These are phyloP conservation scores for Dynastes tityus DNA, from an alignment of 2,888 invertebrate species.

Conservation along the genomic window DNA sequence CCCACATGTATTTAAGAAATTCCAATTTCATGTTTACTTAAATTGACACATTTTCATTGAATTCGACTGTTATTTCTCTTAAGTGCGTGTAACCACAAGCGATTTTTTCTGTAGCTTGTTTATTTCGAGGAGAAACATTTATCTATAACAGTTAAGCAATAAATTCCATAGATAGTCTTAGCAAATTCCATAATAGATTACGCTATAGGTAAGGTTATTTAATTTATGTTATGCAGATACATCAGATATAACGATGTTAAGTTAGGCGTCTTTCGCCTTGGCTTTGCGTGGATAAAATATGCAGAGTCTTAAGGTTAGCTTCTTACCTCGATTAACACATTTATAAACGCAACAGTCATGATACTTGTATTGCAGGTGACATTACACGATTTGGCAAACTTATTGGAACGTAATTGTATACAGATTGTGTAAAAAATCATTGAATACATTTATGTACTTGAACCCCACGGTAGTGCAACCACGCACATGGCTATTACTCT, in stretches of 20 bases:
- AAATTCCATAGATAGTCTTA: neutral
- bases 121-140: neutral
- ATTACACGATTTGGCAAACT: neutral
- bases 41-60: neutral
- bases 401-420: too few relatives aligned
- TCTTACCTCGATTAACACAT: neutral
- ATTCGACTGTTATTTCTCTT: too few relatives aligned
- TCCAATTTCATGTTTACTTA: too few relatives aligned
- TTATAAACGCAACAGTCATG: neutral
- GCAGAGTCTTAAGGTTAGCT: neutral
- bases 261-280: neutral
- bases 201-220: neutral
- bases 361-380: neutral
- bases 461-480: too few relatives aligned
- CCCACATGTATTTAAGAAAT: too few relatives aligned
- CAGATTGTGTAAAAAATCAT: too few relatives aligned
- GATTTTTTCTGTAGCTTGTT: neutral
- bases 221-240: neutral
- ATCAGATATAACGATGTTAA: neutral
- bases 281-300: slow-evolving; percentile 5
- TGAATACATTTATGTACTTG: too few relatives aligned
- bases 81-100: too few relatives aligned
- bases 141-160: neutral
- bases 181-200: neutral
- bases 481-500: too few relatives aligned